A percentile compares a stretch with the other conserved stretches of the same genome.
phyloP scores from a whole-genome alignment of 2,113 vertebrate genomes.

The Phycodurus eques region DNA sequence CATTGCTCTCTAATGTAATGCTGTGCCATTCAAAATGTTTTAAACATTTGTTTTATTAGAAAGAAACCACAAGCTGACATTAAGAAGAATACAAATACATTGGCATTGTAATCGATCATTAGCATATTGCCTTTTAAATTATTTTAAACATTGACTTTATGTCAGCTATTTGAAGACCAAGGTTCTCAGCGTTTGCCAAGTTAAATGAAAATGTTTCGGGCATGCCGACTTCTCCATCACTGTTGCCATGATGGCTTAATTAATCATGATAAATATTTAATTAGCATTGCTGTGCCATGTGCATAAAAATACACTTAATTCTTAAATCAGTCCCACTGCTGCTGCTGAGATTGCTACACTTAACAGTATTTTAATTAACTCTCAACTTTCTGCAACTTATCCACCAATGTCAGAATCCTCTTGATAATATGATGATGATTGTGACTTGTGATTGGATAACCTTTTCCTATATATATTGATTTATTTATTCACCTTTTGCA shows the following conservation, averaged over 20 bases:
- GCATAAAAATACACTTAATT: slow-evolving; percentile 8
- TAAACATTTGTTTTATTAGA: slow-evolving; percentile 39
- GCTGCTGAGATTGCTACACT: neutral
- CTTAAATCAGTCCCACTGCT: neutral
- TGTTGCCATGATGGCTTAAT: neutral
- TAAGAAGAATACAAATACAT: neutral
- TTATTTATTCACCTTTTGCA: neutral
- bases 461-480: neutral
- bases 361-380: neutral
- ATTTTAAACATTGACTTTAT: neutral
- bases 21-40: slow-evolving; percentile 53
- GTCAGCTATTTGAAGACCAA: neutral
- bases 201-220: neutral
- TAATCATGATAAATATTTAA: slow-evolving; percentile 6
- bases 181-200: neutral
- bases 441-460: neutral
- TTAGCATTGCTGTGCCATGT: neutral
- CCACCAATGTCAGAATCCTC: neutral
- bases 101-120: neutral
- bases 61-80: neutral
- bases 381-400: neutral
- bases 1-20: slow-evolving; percentile 29
- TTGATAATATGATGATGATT: neutral
- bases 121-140: neutral
- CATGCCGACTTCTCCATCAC: neutral